Conservation (phyloP, 2,797 vertebrate genomes). For the Galagoides demidoff region DNA sequence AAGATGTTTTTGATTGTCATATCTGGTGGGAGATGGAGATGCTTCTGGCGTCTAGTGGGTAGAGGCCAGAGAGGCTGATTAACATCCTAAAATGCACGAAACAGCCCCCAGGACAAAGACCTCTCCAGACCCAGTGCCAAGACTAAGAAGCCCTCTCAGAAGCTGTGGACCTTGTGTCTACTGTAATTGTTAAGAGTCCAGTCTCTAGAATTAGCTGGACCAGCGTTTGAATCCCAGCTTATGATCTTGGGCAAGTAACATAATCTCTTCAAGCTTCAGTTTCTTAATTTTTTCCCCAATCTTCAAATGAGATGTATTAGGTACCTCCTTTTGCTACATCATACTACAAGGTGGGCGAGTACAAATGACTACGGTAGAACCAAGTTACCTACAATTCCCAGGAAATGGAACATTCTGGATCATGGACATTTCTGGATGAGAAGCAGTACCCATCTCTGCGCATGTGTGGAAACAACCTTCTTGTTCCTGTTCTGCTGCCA, state of each 20-base stretch:
- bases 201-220: background rate
- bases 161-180: no score
- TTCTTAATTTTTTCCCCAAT: background rate
- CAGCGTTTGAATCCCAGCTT: background rate
- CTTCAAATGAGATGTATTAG: background rate
- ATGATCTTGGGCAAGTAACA: background rate
- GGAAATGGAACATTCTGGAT: background rate
- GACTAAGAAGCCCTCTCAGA: background rate
- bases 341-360: background rate
- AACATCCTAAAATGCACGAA: background rate
- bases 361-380: background rate
- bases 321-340: accelerated
- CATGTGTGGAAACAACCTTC: background rate
- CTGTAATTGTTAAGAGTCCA: background rate
- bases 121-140: no score
- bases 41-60: background rate
- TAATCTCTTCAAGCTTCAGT: background rate
- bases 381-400: background rate
- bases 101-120: background rate
- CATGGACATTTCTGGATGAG: background rate
- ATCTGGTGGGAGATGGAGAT: background rate
- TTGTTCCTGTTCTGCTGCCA: background rate
- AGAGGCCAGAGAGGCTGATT: background rate
- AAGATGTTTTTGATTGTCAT: background rate
- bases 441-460: background rate